Conservation (phyloP, 2,113 vertebrate species). For the Equus quagga region DNA sequence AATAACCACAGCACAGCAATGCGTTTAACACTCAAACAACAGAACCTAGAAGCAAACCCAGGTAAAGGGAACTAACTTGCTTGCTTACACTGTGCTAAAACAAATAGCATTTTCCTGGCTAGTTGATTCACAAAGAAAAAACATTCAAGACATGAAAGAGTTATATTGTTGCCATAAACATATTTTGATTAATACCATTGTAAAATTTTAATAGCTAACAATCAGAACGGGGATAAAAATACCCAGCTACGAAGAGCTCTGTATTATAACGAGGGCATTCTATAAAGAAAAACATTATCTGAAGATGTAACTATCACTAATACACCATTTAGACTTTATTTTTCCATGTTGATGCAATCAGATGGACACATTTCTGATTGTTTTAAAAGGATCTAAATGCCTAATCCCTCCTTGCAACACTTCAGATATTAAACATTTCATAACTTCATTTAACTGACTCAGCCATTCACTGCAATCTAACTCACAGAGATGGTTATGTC, state of each 20-base stretch:
- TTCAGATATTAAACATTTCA: background rate
- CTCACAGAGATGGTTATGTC: background rate
- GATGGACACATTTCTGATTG: background rate
- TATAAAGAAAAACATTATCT: slow-evolving; percentile 30
- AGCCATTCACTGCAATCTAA: background rate
- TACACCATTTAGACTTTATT: background rate
- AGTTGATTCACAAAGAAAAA: background rate
- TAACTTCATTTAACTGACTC: slow-evolving; percentile 25
- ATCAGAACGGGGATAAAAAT: background rate
- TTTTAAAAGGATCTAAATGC: background rate
- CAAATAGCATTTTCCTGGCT: background rate
- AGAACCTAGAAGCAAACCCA: background rate
- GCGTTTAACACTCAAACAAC: background rate
- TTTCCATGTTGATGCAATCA: background rate
- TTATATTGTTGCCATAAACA: background rate
- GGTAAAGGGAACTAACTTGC: background rate
- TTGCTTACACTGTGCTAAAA: background rate
- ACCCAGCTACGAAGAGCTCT: background rate
- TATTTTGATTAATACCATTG: background rate
- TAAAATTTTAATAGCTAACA: background rate
- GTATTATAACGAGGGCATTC: background rate
- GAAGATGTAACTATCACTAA: background rate
- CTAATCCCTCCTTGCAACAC: background rate
- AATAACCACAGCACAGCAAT: background rate
- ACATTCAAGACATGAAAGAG: background rate